These are phyloP conservation scores for Darevskia nairensis DNA, from an alignment of 2,797 vertebrate genomes.

Conservation along the genomic window DNA sequence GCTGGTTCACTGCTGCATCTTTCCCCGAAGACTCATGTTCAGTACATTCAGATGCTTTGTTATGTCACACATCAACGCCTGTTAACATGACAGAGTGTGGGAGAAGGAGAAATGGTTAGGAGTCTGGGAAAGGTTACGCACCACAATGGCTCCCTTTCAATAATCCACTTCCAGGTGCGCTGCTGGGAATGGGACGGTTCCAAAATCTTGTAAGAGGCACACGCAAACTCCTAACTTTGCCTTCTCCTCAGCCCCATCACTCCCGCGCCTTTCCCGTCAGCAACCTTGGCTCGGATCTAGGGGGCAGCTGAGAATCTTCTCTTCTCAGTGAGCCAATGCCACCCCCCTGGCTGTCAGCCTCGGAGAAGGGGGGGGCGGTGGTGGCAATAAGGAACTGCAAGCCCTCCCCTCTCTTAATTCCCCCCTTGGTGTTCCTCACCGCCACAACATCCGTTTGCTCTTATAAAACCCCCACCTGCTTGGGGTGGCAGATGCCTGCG, in stretches of 20 bases:
- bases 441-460: not conserved
- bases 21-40: not conserved
- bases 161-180: not conserved
- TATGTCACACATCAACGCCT: not conserved
- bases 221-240: not conserved
- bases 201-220: not conserved
- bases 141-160: not conserved
- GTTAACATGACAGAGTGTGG: not conserved
- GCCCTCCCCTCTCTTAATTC: no score
- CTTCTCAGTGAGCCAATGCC: not conserved
- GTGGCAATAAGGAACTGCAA: not conserved
- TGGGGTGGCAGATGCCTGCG: not conserved
- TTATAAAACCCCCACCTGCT: constrained; percentile 1
- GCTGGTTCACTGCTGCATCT: not conserved
- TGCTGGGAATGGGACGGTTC: not conserved
- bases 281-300: not conserved
- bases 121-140: not conserved
- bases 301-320: not conserved
- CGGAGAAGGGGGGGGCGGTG: fast-evolving
- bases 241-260: not conserved
- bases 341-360: not conserved
- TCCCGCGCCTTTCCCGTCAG: not conserved
- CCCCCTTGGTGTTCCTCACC: not conserved
- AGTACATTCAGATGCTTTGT: not conserved
- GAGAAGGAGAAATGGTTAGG: not conserved